A percentile compares a stretch with the other conserved stretches of the same genome.
phyloP scores from a whole-genome alignment of 2,113 vertebrate species.

The Chlorodrepanis virens region DNA sequence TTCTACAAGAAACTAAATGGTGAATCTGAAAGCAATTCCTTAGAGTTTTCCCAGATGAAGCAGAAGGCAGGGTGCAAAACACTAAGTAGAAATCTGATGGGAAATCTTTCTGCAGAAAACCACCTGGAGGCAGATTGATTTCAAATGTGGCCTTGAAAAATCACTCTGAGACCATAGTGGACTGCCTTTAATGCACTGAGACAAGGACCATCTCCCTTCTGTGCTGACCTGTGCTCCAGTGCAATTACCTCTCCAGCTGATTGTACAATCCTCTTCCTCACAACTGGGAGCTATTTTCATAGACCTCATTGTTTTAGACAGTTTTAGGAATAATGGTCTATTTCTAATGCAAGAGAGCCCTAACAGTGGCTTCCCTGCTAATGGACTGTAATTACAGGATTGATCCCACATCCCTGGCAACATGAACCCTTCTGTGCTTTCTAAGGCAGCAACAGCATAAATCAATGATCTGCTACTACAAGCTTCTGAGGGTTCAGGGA shows the following conservation, averaged over 20 bases:
- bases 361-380: conserved; percentile 37
- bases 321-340: conserved; percentile 48
- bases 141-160: conserved; percentile 32
- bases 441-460: conserved; percentile 35
- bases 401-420: conserved; percentile 45
- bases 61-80: background rate
- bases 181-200: background rate
- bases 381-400: conserved; percentile 64
- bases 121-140: background rate
- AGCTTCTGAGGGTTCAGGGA: background rate
- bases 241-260: conserved; percentile 37
- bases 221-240: background rate
- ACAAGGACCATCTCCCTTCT: conserved; percentile 12
- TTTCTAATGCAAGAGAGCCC: conserved; percentile 52
- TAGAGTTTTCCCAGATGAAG: background rate
- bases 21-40: background rate
- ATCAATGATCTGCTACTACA: conserved; percentile 29
- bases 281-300: conserved; percentile 45
- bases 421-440: conserved; percentile 32
- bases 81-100: background rate
- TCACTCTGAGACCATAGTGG: background rate
- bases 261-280: conserved; percentile 9
- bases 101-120: background rate
- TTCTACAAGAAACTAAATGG: background rate
- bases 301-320: conserved; percentile 38